phyloP scores from a whole-genome alignment of 2,797 vertebrate species.

The Lepus townsendii region DNA sequence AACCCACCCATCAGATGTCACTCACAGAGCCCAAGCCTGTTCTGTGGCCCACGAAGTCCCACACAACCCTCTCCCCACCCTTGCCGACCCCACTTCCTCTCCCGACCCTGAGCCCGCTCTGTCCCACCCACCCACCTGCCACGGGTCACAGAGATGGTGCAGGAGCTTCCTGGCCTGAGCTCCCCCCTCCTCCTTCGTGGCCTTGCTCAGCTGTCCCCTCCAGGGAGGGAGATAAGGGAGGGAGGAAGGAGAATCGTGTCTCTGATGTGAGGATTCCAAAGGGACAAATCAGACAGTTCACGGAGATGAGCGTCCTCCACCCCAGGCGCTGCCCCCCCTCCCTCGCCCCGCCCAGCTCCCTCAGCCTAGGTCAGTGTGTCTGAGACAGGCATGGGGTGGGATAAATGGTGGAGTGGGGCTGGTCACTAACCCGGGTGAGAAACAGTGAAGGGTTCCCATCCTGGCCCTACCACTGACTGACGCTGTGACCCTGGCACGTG shows the following conservation, averaged over 20 bases:
- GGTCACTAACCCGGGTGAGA: neutral
- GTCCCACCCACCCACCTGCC: neutral
- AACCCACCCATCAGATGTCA: neutral
- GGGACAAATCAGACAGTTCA: neutral
- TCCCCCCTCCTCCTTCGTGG: accelerated
- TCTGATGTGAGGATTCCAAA: slow-evolving; percentile 2
- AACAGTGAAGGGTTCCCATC: neutral
- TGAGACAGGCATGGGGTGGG: neutral
- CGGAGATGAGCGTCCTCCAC: neutral
- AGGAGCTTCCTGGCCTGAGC: neutral
- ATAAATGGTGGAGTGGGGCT: no score
- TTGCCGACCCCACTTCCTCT: neutral
- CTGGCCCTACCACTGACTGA: neutral
- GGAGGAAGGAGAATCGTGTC: neutral
- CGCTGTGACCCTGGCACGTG: neutral
- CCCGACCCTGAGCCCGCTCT: neutral
- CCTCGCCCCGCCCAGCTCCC: neutral
- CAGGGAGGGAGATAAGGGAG: neutral
- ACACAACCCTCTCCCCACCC: neutral
- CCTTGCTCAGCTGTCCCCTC: neutral
- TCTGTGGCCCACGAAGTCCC: neutral
- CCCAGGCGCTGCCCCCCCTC: neutral
- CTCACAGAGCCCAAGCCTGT: neutral
- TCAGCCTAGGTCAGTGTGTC: neutral
- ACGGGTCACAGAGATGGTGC: neutral